phyloP scores from a whole-genome alignment of 2,113 vertebrate genomes.

The Puma concolor region DNA sequence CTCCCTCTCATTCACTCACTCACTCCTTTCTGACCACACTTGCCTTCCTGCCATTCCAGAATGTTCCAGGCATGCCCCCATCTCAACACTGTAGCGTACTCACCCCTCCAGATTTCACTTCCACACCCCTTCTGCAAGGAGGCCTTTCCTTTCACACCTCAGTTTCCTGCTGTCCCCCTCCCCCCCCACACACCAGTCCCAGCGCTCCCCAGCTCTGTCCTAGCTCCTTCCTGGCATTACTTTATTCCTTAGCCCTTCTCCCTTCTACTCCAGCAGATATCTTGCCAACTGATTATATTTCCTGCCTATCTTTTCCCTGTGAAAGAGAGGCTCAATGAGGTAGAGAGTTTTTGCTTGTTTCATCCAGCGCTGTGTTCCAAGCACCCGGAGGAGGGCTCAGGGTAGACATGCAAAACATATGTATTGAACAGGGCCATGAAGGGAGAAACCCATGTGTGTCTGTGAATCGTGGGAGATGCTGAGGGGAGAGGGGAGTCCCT shows the following conservation, averaged over 20 bases:
- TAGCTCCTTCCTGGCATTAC: too few relatives aligned
- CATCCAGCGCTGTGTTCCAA: not conserved
- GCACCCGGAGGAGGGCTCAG: not conserved
- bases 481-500: not conserved
- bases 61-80: not conserved
- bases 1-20: too few relatives aligned
- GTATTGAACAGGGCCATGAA: not conserved
- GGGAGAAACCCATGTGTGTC: not conserved
- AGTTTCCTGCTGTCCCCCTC: too few relatives aligned
- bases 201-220: not conserved
- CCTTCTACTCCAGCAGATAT: not conserved
- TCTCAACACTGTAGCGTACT: rapidly evolving
- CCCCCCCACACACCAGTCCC: too few relatives aligned
- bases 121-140: rapidly evolving
- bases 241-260: not conserved
- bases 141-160: not conserved
- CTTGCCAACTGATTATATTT: not conserved
- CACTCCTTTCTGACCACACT: not conserved
- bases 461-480: not conserved
- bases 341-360: not conserved
- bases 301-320: not conserved
- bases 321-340: not conserved
- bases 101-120: not conserved
- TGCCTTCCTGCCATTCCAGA: too few relatives aligned
- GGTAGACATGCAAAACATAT: rapidly evolving